Conservation (phyloP, 2,888 invertebrate genomes). For the Macrophya alboannulata region DNA sequence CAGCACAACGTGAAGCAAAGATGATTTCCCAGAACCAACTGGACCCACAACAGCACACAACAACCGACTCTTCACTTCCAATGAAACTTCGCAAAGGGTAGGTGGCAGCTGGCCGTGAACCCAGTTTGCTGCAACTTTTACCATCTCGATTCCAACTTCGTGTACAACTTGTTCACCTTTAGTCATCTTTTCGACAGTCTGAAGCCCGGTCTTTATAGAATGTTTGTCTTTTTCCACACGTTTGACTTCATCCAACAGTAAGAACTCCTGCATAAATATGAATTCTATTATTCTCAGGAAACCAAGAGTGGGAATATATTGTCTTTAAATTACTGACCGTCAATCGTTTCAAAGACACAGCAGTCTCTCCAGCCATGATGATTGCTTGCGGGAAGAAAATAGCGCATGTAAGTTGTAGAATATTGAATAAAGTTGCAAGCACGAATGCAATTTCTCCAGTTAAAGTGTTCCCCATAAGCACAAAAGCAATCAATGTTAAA, state of each 20-base stretch:
- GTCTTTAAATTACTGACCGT: slow-evolving; percentile 78
- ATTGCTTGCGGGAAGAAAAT: slow-evolving; percentile 84
- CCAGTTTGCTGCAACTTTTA: slow-evolving; percentile 76
- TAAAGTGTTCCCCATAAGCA: slow-evolving; percentile 76
- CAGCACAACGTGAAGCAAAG: slow-evolving; percentile 79
- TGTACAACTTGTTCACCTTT: slow-evolving; percentile 29
- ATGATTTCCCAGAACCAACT: slow-evolving; percentile 86
- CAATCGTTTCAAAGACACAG: slow-evolving; percentile 82
- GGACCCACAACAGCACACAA: slow-evolving; percentile 84
- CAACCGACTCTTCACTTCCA: slow-evolving; percentile 78
- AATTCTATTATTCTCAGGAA: neutral
- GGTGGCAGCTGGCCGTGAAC: slow-evolving; percentile 71
- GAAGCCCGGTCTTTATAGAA: neutral
- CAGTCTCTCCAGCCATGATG: slow-evolving; percentile 80
- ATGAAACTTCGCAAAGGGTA: slow-evolving; percentile 80
- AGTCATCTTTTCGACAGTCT: neutral
- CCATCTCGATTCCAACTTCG: slow-evolving; percentile 62
- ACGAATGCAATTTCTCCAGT: slow-evolving; percentile 81
- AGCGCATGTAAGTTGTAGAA: slow-evolving; percentile 83
- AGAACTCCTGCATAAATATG: slow-evolving; percentile 67
- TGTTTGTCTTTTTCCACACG: slow-evolving; percentile 4
- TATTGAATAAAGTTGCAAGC: slow-evolving; percentile 84
- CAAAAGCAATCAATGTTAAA: slow-evolving; percentile 83
- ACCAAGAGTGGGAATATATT: slow-evolving; percentile 81
- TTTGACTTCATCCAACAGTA: slow-evolving; percentile 72